A percentile compares a stretch with the other conserved stretches of the same genome.
Evolutionary conservation across 2,113 vertebrate species (phyloP).

Genomic region (Salvelinus fontinalis): DNA sequence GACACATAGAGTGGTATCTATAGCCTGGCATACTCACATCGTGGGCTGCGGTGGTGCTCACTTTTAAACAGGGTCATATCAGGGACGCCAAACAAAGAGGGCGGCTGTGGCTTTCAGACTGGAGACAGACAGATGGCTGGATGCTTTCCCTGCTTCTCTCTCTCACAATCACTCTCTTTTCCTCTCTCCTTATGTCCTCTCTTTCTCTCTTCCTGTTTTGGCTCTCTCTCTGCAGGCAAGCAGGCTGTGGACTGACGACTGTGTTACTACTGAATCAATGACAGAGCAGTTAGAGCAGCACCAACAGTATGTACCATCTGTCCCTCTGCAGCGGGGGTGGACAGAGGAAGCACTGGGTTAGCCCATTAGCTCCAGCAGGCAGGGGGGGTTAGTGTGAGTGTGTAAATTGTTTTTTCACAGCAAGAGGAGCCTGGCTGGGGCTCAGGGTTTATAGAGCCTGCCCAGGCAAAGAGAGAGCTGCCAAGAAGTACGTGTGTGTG

Average conservation of each 20-base stretch:
- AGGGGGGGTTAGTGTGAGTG: slow-evolving; percentile 40
- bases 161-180: slow-evolving; percentile 10
- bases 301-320: slow-evolving; percentile 69
- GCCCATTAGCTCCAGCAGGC: slow-evolving; percentile 50
- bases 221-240: not conserved
- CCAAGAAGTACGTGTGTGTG: not conserved
- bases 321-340: slow-evolving; percentile 56
- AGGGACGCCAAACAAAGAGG: slow-evolving; percentile 50
- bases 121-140: slow-evolving; percentile 18
- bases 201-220: slow-evolving; percentile 4
- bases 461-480: slow-evolving; percentile 40
- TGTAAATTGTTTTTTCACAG: slow-evolving; percentile 61
- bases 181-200: slow-evolving; percentile 11
- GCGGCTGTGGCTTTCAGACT: slow-evolving; percentile 28
- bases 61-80: slow-evolving; percentile 78
- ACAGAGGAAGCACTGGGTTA: slow-evolving; percentile 34
- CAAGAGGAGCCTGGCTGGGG: slow-evolving; percentile 53
- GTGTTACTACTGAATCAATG: slow-evolving; percentile 72
- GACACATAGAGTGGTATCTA: slow-evolving; percentile 11
- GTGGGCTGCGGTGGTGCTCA: slow-evolving; percentile 63
- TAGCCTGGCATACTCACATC: slow-evolving; percentile 71
- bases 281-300: slow-evolving; percentile 66
- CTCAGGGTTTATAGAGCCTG: slow-evolving; percentile 52
- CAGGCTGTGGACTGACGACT: slow-evolving; percentile 52
- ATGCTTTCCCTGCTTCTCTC: slow-evolving; percentile 38